A percentile compares a stretch with the other conserved stretches of the same genome.
Conservation (phyloP, 2,113 vertebrate species). For the Hiodon tergisus region DNA sequence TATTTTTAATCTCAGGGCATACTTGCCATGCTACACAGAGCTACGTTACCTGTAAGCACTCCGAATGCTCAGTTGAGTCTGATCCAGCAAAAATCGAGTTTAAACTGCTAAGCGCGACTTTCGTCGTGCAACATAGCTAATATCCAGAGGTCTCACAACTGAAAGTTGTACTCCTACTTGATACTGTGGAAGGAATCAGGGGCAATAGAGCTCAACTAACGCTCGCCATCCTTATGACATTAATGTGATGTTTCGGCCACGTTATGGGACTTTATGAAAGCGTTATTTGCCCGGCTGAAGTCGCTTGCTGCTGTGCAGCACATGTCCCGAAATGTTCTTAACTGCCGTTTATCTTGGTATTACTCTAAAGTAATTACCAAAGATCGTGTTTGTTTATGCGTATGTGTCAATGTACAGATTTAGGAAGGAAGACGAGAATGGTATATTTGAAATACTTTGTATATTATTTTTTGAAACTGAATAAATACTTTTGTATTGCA, state of each 20-base stretch:
- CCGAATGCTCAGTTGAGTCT: neutral
- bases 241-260: neutral
- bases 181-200: neutral
- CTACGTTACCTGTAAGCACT: neutral
- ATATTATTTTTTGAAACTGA: too few relatives aligned
- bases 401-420: too few relatives aligned
- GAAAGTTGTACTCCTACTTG: neutral
- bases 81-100: neutral
- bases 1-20: constrained; percentile 18
- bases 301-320: constrained; percentile 16
- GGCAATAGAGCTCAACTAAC: neutral
- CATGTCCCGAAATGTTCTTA: neutral
- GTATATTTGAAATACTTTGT: too few relatives aligned
- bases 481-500: too few relatives aligned
- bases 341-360: neutral
- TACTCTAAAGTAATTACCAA: too few relatives aligned
- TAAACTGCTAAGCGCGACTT: neutral
- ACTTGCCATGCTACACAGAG: neutral
- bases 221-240: too few relatives aligned
- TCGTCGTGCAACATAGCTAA: neutral
- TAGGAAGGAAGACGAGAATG: too few relatives aligned
- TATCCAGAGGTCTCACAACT: neutral
- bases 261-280: neutral
- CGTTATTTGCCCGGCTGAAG: neutral
- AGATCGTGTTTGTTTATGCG: too few relatives aligned